These are phyloP conservation scores for Poecilobothrus nobilitatus DNA, from an alignment of 2,888 invertebrate species.

Conservation along the genomic window DNA sequence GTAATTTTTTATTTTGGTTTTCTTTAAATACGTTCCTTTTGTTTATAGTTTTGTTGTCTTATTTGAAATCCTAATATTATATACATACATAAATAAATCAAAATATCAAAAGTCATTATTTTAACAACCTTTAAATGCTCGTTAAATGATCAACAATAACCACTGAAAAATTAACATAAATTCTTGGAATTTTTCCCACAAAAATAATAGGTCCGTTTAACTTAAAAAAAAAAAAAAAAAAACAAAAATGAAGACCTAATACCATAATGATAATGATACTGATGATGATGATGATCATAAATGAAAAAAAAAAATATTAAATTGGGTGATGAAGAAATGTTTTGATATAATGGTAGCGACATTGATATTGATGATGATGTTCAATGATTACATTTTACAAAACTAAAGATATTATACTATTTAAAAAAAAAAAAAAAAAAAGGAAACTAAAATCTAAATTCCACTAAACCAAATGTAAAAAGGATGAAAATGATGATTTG, in stretches of 20 bases:
- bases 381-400: not conserved
- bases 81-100: not conserved
- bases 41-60: too few relatives aligned
- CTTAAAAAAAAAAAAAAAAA: not conserved
- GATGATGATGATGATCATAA: not conserved
- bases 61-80: not conserved
- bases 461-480: not conserved
- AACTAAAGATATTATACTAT: not conserved
- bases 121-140: constrained; percentile 3
- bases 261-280: not conserved
- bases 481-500: not conserved
- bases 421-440: not conserved
- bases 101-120: constrained; percentile 6
- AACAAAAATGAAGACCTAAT: not conserved
- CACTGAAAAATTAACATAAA: not conserved
- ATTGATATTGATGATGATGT: too few relatives aligned
- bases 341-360: too few relatives aligned
- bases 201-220: not conserved
- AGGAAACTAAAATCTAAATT: not conserved
- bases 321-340: too few relatives aligned
- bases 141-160: not conserved
- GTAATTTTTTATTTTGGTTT: too few relatives aligned
- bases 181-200: constrained; percentile 2
- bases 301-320: not conserved
- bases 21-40: too few relatives aligned